Conservation (phyloP, 2,888 invertebrate genomes). For the Apamea anceps region DNA sequence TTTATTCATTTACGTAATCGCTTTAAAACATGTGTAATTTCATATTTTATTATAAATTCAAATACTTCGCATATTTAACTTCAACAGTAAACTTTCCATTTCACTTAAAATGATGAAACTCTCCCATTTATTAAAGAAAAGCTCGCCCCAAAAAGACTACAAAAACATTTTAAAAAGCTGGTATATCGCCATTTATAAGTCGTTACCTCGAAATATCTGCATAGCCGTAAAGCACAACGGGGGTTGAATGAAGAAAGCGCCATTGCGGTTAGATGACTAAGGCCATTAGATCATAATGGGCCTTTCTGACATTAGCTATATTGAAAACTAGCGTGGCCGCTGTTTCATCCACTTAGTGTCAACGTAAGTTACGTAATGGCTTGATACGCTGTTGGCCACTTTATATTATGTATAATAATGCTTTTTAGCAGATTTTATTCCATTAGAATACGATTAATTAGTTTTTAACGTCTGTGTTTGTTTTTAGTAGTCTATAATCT, state of each 20-base stretch:
- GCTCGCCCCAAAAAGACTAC: constrained; percentile 7
- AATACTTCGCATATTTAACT: neutral
- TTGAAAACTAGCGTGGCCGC: constrained; percentile 66
- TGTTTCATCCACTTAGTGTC: constrained; percentile 68
- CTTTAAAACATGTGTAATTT: constrained; percentile 1
- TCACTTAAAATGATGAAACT: constrained; percentile 30
- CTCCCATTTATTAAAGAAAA: constrained; percentile 23
- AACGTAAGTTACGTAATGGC: constrained; percentile 52
- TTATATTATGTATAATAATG: constrained; percentile 18
- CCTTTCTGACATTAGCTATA: constrained; percentile 65
- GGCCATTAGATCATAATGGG: constrained; percentile 73
- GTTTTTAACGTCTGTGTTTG: neutral
- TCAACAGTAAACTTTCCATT: constrained; percentile 7
- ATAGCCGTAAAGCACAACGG: constrained; percentile 65
- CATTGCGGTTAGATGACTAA: constrained; percentile 85
- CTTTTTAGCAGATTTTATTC: neutral
- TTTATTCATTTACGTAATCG: neutral
- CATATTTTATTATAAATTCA: constrained; percentile 2
- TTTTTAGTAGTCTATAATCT: no score
- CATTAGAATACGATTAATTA: neutral
- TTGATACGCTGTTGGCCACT: constrained; percentile 13
- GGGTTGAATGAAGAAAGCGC: constrained; percentile 75
- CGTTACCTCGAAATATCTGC: constrained; percentile 69
- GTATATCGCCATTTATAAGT: constrained; percentile 52
- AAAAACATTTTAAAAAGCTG: constrained; percentile 39